Conservation (phyloP, 2,113 vertebrate genomes). For the Entelurus aequoreus region DNA sequence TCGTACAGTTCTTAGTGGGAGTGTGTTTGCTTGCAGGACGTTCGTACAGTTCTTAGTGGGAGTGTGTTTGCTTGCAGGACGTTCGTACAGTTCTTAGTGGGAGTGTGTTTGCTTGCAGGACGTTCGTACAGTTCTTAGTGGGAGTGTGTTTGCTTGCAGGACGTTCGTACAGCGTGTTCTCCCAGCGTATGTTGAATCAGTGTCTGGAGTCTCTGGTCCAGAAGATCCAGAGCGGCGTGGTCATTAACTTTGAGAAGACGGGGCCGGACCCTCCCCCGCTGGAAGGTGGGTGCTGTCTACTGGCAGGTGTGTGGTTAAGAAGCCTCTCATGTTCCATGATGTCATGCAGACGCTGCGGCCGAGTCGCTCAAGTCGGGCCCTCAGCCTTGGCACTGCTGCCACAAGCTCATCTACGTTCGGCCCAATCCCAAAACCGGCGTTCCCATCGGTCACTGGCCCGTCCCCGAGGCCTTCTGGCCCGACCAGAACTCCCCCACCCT, state of each 20-base stretch:
- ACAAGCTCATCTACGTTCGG: constrained; percentile 94
- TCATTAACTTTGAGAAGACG: constrained; percentile 96
- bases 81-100: too few relatives aligned
- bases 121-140: too few relatives aligned
- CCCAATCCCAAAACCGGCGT: constrained; percentile 97
- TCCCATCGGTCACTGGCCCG: constrained; percentile 95
- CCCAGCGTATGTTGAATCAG: constrained; percentile 95
- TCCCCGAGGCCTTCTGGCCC: constrained; percentile 95
- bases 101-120: too few relatives aligned
- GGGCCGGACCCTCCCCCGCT: constrained; percentile 87
- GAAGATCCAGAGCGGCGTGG: constrained; percentile 95
- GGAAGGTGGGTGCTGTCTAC: constrained; percentile 46
- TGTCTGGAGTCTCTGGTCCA: constrained; percentile 96
- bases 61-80: too few relatives aligned
- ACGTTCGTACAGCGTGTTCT: constrained; percentile 92
- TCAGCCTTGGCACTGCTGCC: constrained; percentile 94
- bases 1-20: too few relatives aligned
- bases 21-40: too few relatives aligned
- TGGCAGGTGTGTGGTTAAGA: too few relatives aligned
- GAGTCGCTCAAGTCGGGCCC: constrained; percentile 77
- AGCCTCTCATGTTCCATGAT: neutral
- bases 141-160: constrained; percentile 66
- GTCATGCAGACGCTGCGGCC: constrained; percentile 62
- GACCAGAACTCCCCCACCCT: constrained; percentile 96
- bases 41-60: too few relatives aligned